phyloP scores from a whole-genome alignment of 2,113 vertebrate genomes.

The Sinocyclocheilus anophthalmus region DNA sequence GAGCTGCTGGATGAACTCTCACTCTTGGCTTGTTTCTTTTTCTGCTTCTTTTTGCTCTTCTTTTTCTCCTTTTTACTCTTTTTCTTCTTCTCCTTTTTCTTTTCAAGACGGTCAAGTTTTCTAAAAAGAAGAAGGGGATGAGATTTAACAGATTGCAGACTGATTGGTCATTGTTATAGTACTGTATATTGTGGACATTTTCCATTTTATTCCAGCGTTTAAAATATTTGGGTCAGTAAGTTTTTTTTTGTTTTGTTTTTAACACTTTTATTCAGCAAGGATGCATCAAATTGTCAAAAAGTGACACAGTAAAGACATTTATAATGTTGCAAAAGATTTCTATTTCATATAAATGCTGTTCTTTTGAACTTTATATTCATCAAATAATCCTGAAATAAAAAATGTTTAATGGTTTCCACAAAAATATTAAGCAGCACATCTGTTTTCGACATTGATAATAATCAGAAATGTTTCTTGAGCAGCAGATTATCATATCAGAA shows the following conservation, averaged over 20 bases:
- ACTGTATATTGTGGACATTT: background rate
- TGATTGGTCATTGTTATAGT: background rate
- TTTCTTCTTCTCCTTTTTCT: constrained; percentile 83
- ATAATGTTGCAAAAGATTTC: background rate
- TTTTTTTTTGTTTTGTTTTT: background rate
- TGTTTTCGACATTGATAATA: no score
- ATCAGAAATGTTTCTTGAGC: background rate
- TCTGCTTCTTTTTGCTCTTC: constrained; percentile 84
- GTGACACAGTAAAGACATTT: background rate
- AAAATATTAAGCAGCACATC: no score
- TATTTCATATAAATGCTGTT: background rate
- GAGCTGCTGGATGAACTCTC: constrained; percentile 71
- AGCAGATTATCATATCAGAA: background rate
- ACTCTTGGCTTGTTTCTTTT: constrained; percentile 79
- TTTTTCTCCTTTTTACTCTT: constrained; percentile 81
- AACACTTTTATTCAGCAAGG: background rate
- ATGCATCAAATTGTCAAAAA: background rate
- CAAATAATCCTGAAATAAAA: background rate
- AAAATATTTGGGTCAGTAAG: background rate
- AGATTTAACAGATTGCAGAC: background rate
- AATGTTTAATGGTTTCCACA: background rate
- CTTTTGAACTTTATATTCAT: background rate
- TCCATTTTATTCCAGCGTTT: background rate
- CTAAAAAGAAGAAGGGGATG: constrained; percentile 55
- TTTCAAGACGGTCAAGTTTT: constrained; percentile 94